Base-by-base conservation (phyloP, 2,797 vertebrate genomes). In the Gouania willdenowi region DNA sequence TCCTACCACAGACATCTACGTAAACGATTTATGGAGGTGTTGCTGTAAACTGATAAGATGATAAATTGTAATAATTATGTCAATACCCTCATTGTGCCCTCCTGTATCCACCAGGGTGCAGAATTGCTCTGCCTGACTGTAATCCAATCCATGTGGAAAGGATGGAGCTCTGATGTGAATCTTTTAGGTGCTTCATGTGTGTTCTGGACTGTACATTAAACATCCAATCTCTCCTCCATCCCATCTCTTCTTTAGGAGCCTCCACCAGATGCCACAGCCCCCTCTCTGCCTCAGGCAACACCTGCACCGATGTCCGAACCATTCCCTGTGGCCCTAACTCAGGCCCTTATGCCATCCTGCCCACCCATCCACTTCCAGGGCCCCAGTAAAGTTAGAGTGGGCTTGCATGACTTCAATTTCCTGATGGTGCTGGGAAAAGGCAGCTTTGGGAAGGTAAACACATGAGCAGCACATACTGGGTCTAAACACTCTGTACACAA, bases 351-450 rank as follows among this genome's bases (percentile, higher is more conserved):
- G 4, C 65, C 67, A 1, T 10, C 76, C 49, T 51, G 75, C 44
- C 77, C 34, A 4, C 75, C 58, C 0, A 19, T 75, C 36, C 77
- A 66, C 48, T 19, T 43, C 22, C 63, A 53, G 0, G 64, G 58
- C 13, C 69, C 71, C 6, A 56, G 77, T 68, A 88, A 82, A 42
- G 85, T 87, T 59, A 86, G 71, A 41, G 72, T 91, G 48, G 81
- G 87, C 37, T 62, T 81, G 35, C 76, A 55, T 0, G 91, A 95
- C 79, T 95, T 95, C 86, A 95, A 90, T 80, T 95, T 95, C 81
- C 91, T 95, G 52, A 94, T 94, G 93, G 92, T 95, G 54, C 84
- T 95, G 19, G 93, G 93, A 6, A 94, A 94, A 85, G 93, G 93
- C 69, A 95, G 93, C 44, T 94, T 94, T 54, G 93, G 93, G 59